Base-by-base conservation (phyloP, 2,113 vertebrate species). In the Nothocercus nigrocapillus region DNA sequence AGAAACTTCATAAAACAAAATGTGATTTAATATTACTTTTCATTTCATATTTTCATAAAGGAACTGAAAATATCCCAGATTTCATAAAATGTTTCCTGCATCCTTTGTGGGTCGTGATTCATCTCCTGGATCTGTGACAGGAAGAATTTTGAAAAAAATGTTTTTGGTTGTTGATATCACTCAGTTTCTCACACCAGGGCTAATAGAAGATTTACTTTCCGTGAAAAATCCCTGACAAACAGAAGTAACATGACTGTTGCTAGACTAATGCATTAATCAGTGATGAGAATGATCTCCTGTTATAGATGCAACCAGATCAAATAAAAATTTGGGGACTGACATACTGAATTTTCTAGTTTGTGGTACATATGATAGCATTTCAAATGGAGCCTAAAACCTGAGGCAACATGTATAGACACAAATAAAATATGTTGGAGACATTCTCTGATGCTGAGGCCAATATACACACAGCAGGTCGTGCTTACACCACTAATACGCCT, bases 81-180 rank as follows among this genome's bases (percentile, higher is more conserved):
- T 95, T 94, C 95, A 93, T 78, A 75, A 96, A 93, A 9, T 32
- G 2, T 5, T 78, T 94, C 28, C 34, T 14, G 63, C 88, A 51
- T 74, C 58, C 49, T 78, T 42, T 91, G 56, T 75, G 72, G 61
- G 6, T 6, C 36, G 9, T 83, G 88, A 95, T 2, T 95, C 61
- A 90, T 34, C 32, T 76, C 54, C 67, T 67, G 73, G 24, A 73
- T 59, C 8, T 49, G 30, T 53, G 30, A 15, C 38, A 70, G 34
- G 40, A 62, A 32, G 27, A 45, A 45, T 28, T 20, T 79, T 32
- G 16, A 61, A 32, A n/a, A 67, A 47, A n/a, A 8, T 47, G 18
- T 22, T 22, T 49, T 49, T 22, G 9, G 2, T 30, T 58, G 45
- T n/a, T 53, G 40, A 38, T 72, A n/a, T 19, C 5, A 17, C 9